Conservation (phyloP, 2,888 invertebrate genomes). For the Macrophya alboannulata region DNA sequence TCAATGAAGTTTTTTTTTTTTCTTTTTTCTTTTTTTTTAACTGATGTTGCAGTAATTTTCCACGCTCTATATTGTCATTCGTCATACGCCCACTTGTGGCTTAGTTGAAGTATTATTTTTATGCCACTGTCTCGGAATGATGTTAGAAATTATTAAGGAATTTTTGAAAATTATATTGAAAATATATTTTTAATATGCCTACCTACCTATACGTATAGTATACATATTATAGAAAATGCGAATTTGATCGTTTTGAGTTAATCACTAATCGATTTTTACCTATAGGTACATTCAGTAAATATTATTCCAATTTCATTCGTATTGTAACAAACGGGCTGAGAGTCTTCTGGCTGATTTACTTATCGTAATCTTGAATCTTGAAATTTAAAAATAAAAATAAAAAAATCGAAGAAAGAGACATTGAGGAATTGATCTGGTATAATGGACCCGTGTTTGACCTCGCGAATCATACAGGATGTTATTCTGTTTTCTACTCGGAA, state of each 20-base stretch:
- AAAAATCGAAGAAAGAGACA: background rate
- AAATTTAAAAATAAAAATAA: too few relatives aligned
- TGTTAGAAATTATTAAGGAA: background rate
- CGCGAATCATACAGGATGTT: conserved; percentile 24
- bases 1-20: background rate
- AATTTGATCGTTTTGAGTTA: background rate
- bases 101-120: conserved; percentile 4
- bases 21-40: background rate
- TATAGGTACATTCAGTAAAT: background rate
- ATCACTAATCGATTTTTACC: background rate
- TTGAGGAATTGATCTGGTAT: conserved; percentile 14
- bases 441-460: conserved; percentile 27
- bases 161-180: background rate
- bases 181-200: background rate
- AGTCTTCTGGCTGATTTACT: conserved; percentile 21
- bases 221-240: background rate
- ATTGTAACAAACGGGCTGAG: background rate
- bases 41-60: conserved; percentile 32
- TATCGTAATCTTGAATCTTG: background rate
- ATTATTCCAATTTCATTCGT: conserved; percentile 5
- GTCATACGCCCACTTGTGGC: conserved; percentile 6
- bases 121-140: background rate
- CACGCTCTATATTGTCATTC: conserved; percentile 28
- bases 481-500: background rate
- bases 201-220: too few relatives aligned